Evolutionary conservation across 2,797 vertebrate genomes (phyloP), one percentile per base, ranked within the genome.

Genomic region (Gambelia wislizenii): DNA sequence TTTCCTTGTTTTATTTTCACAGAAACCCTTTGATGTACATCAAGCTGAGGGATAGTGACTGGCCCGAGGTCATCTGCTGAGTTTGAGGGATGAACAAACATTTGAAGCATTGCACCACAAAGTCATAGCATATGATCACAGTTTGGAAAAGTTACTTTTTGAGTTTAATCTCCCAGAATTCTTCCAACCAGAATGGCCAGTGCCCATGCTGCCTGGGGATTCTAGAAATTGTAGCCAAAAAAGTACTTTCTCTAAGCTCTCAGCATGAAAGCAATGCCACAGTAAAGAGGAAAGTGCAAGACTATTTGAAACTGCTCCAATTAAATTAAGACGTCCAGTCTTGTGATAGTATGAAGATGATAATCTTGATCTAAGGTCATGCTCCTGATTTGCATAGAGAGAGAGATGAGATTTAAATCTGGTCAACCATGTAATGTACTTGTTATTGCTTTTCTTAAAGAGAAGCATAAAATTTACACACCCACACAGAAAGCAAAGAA

Each of bases 321-420:
- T 92, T 92, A 16, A 72, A 36, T 36, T 47, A 85, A 47, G 20
- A 77, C 82, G 47, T 14, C 56, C 36, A 39, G 12, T 4, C 5
- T 85, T 87, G 72, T 85, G 75, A 47, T 0, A 49, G n/a, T 0
- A 49, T 39, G 39, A 79, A 89, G 14, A 44, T 8, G 89, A 89
- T 70, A 12, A 59, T n/a, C 75, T 61, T 85, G 89, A 92, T 85
- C 84, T 12, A 22, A 67, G 82, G 76, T 14, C 42, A n/a, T 85
- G 78, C 8, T 14, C 36, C 42, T 78, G 69, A 76, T 69, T 72
- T 72, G 69, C 52, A 81, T 83, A 47, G 0, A 64, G 81, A 92
- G 3, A 0, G 36, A 33, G 0, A 70, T 3, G 6, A 91, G 13
- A 16, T 76, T 89, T 81, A 76, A 91, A 84, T 33, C 74, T 2